These are phyloP conservation scores for Pitangus sulphuratus DNA, from an alignment of 2,797 vertebrate species.

Conservation along the genomic window DNA sequence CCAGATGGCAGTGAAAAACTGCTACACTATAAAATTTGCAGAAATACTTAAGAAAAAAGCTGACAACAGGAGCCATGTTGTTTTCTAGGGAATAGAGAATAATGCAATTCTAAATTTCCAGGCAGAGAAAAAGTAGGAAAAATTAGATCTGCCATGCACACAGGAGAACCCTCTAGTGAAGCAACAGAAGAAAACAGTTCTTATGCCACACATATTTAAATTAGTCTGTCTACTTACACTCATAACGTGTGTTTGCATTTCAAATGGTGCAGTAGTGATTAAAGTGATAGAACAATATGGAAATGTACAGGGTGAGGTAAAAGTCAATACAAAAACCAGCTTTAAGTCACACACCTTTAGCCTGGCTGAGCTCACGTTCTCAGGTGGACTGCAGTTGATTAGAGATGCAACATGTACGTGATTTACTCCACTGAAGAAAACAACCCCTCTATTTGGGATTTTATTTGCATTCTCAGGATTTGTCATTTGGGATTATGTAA, in stretches of 20 bases:
- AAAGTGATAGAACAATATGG: not conserved
- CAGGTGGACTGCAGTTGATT: not conserved
- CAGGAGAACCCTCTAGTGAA: not conserved
- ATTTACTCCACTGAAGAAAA: constrained; percentile 11
- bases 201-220: not conserved
- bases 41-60: constrained; percentile 16
- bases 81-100: not conserved
- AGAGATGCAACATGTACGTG: not conserved
- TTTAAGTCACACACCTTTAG: not conserved
- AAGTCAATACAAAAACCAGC: not conserved
- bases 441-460: constrained; percentile 50
- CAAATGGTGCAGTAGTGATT: not conserved
- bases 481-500: constrained; percentile 81
- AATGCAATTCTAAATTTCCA: not conserved
- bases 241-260: not conserved
- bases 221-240: not conserved
- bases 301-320: not conserved
- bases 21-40: constrained; percentile 1
- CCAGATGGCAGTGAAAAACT: constrained; percentile 12
- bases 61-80: not conserved
- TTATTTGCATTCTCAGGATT: constrained; percentile 77
- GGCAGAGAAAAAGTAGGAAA: not conserved
- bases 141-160: not conserved
- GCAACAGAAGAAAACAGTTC: not conserved
- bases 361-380: not conserved